Percentiles rank a stretch among this genome's conserved stretches.
Evolutionary conservation across 2,888 invertebrate genomes (phyloP).

Genomic region (Diabrotica balteata): DNA sequence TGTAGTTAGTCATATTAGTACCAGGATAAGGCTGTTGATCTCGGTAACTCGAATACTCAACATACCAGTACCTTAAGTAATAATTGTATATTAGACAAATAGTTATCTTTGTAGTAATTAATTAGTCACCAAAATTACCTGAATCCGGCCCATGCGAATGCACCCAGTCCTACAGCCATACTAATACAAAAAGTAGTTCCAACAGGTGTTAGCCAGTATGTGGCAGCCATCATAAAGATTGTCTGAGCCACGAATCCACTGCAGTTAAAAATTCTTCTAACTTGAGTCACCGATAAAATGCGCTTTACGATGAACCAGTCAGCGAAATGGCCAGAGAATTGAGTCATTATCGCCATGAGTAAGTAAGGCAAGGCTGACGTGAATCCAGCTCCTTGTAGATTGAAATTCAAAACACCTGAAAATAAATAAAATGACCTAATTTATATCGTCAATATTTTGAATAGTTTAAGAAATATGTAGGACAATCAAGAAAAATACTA

Average conservation of each 20-base stretch:
- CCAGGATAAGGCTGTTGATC: no score
- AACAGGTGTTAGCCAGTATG: conserved; percentile 71
- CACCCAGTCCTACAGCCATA: conserved; percentile 87
- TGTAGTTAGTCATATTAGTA: no score
- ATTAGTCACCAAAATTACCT: conserved; percentile 63
- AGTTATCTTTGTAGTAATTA: neutral
- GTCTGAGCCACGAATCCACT: conserved; percentile 80
- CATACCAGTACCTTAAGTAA: no score
- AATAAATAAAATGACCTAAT: neutral
- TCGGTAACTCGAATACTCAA: no score
- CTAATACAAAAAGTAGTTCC: conserved; percentile 83
- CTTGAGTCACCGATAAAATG: conserved; percentile 76
- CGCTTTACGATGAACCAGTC: conserved; percentile 76
- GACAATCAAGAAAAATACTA: neutral
- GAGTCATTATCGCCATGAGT: conserved; percentile 83
- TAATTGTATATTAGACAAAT: neutral
- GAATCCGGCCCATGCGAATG: conserved; percentile 93
- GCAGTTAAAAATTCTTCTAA: conserved; percentile 73
- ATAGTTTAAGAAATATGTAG: no score
- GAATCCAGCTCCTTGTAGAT: conserved; percentile 81
- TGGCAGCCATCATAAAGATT: conserved; percentile 84
- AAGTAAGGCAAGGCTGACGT: conserved; percentile 88
- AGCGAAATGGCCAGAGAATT: conserved; percentile 82
- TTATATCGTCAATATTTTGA: neutral
- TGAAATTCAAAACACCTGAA: conserved; percentile 75